phyloP scores from a whole-genome alignment of 2,113 vertebrate genomes.

The Sylvia atricapilla region DNA sequence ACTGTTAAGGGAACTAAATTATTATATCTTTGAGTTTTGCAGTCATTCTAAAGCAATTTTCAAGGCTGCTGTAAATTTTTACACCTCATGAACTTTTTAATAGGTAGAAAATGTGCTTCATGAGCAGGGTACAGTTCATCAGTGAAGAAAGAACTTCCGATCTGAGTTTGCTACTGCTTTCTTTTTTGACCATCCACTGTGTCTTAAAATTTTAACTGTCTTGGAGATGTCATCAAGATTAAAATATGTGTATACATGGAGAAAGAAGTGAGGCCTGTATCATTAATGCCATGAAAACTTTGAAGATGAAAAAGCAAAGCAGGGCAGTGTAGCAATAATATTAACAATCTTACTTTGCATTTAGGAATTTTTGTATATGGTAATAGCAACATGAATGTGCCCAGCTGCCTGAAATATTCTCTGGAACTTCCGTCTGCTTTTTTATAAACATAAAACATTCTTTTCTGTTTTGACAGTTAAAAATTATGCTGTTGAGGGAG shows the following conservation, averaged over 20 bases:
- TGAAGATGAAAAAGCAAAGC: background rate
- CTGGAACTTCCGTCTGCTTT: slow-evolving; percentile 39
- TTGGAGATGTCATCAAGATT: background rate
- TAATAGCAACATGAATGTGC: slow-evolving; percentile 1
- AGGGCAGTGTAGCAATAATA: background rate
- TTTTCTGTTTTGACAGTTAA: slow-evolving; percentile 60
- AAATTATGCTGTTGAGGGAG: slow-evolving; percentile 33
- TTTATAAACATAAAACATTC: slow-evolving; percentile 44
- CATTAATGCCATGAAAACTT: background rate
- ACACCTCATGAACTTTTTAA: background rate
- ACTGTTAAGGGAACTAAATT: background rate
- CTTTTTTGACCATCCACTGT: background rate
- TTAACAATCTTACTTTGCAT: background rate
- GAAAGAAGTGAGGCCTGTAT: background rate
- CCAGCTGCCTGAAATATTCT: slow-evolving; percentile 37
- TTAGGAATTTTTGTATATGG: background rate
- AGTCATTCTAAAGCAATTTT: background rate
- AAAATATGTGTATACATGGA: background rate
- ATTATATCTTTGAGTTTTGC: background rate
- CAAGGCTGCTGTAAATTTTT: background rate
- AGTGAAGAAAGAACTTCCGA: background rate
- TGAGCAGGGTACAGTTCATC: background rate
- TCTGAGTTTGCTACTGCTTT: background rate
- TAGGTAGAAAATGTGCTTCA: background rate
- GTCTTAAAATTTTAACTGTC: background rate